Evolutionary conservation across 2,113 vertebrate genomes (phyloP), one percentile per base, ranked within the genome.

Genomic region (Petromus typicus): DNA sequence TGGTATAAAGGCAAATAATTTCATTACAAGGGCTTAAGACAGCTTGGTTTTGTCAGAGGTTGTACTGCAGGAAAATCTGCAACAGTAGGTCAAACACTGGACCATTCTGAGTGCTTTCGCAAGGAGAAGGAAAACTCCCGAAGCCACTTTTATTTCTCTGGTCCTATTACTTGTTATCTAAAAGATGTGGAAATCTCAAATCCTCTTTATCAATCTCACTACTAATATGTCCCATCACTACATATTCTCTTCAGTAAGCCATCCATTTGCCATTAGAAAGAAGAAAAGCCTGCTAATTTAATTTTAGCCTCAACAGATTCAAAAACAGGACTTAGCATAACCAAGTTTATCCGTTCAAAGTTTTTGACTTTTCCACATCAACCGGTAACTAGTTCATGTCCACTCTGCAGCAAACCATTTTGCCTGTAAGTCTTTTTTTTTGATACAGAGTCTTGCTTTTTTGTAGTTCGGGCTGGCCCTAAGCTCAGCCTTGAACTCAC

Each of bases 91-190:
- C 69, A 73, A 73, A 40, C 37, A 73, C 37, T 43, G 20, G 40
- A 25, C 37, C 71, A 73, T 73, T 40, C 40, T 73, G 18, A 69
- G 67, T 37, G 67, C n/a, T 69, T 23, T n/a, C 67, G 18, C n/a
- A 69, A 69, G 67, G n/a, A 67, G 34, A 67, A 69, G 9, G 67
- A 69, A 69, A 69, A 69, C 20, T 22, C 5, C n/a, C 37, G n/a
- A 37, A 69, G 67, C n/a, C 7, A 69, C n/a, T 85, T 84, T 64
- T 61, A 67, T 61, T 88, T 93, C 64, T 64, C 51, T 91, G 56
- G 14, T 27, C 43, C 61, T 89, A 79, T 61, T 80, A 86, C 57
- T 80, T 95, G 18, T 56, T 96, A 88, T n/a, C 73, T 92, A 91
- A 85, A 45, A 96, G 32, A 63, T 83, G 18, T 76, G 43, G 30